Evolutionary conservation across 1,140 invertebrate genomes (phyloP).

Genomic region (Cheumatopsyche charites): DNA sequence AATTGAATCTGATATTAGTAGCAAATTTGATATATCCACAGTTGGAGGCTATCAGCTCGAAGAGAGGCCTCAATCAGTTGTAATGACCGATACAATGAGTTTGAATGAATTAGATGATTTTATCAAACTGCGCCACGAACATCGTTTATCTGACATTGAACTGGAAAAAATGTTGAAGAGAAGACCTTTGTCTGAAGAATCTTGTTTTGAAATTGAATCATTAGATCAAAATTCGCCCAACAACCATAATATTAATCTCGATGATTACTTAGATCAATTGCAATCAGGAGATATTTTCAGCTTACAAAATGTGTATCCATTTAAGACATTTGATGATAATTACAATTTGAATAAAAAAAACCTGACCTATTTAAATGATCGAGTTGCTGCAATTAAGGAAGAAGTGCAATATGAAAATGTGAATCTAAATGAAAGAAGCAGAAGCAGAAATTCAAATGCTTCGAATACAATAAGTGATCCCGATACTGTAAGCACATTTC

Average conservation of each 20-base stretch:
- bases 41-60: constrained; percentile 29
- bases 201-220: constrained; percentile 66
- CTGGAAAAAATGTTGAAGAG: constrained; percentile 71
- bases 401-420: constrained; percentile 53
- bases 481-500: constrained; percentile 45
- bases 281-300: constrained; percentile 58
- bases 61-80: constrained; percentile 50
- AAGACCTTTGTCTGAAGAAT: constrained; percentile 73
- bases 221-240: constrained; percentile 63
- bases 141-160: constrained; percentile 56
- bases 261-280: constrained; percentile 69
- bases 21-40: constrained; percentile 58
- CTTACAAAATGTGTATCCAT: constrained; percentile 26
- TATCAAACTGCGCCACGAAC: constrained; percentile 62
- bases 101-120: constrained; percentile 54
- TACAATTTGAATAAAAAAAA: constrained; percentile 38
- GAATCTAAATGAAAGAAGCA: constrained; percentile 40
- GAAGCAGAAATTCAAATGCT: constrained; percentile 45
- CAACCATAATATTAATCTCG: constrained; percentile 64
- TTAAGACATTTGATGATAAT: constrained; percentile 21
- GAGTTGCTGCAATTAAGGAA: constrained; percentile 47
- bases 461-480: constrained; percentile 45
- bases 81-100: constrained; percentile 55
- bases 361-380: constrained; percentile 45
- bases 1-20: constrained; percentile 59